Conservation (phyloP, 2,113 vertebrate genomes). For the Vicugna pacos region DNA sequence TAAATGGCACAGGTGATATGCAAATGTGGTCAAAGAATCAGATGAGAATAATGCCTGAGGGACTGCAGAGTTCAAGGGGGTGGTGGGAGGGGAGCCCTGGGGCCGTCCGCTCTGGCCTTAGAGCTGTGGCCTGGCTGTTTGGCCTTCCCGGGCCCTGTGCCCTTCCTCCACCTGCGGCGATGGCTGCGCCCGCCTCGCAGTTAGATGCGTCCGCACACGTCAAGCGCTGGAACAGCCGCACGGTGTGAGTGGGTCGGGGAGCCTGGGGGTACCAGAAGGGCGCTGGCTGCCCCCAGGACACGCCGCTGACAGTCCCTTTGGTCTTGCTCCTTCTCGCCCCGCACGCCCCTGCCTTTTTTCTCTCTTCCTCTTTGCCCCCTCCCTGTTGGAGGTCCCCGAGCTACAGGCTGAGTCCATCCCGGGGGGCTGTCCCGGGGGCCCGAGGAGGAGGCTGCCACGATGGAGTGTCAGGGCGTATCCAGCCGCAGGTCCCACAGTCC, state of each 20-base stretch:
- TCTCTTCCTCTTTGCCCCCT: background rate
- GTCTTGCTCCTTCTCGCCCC: too few species aligned
- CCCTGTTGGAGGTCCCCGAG: background rate
- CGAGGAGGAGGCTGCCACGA: background rate
- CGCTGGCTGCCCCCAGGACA: background rate
- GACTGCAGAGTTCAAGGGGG: too few species aligned
- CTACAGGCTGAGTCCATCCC: background rate
- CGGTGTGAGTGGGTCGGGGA: background rate
- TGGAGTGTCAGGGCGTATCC: background rate
- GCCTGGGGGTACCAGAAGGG: background rate
- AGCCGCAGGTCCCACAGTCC: background rate
- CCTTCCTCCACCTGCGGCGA: background rate
- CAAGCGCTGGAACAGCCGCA: background rate
- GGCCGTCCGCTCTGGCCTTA: fast-evolving
- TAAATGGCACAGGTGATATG: background rate
- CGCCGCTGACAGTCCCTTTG: background rate
- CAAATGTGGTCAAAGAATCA: background rate
- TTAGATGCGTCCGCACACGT: fast-evolving
- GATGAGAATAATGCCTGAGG: too few species aligned
- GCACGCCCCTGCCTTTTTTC: background rate
- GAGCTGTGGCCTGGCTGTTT: background rate
- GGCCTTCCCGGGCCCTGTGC: background rate
- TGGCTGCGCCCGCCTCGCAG: fast-evolving
- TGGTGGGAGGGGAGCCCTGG: background rate
- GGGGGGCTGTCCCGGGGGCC: background rate